These are phyloP conservation scores for Mercenaria mercenaria DNA, from an alignment of 1,140 invertebrate genomes.

Conservation along the genomic window DNA sequence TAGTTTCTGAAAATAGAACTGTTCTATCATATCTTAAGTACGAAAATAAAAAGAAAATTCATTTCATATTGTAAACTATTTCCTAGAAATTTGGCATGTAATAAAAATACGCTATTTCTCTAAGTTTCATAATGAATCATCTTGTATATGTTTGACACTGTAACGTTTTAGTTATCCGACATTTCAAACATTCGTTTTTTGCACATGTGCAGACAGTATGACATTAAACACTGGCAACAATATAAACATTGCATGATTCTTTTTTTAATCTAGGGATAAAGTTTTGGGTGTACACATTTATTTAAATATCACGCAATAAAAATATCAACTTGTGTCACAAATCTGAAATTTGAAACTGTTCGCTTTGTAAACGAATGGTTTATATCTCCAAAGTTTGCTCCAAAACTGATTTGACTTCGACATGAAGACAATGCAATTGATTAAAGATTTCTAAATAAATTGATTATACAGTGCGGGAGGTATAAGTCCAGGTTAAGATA, in stretches of 20 bases:
- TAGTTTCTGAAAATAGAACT: too few relatives aligned
- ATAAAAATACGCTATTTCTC: too few relatives aligned
- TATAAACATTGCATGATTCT: neutral
- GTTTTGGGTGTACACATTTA: neutral
- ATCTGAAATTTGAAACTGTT: slow-evolving; percentile 11
- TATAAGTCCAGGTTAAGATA: neutral
- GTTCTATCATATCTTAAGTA: too few relatives aligned
- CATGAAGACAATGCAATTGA: neutral
- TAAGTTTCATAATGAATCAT: too few relatives aligned
- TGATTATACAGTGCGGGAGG: neutral
- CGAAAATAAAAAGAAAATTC: too few relatives aligned
- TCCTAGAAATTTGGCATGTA: too few relatives aligned
- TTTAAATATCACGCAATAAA: neutral
- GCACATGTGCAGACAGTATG: neutral
- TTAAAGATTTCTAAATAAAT: neutral
- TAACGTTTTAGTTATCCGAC: too few relatives aligned
- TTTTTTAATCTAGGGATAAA: slow-evolving; percentile 1
- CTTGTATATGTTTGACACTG: too few relatives aligned
- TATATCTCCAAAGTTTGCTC: neutral
- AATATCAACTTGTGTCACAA: neutral
- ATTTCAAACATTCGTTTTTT: too few relatives aligned
- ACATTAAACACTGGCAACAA: neutral
- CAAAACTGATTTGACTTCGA: neutral
- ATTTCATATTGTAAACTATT: too few relatives aligned
- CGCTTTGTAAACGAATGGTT: neutral